These are phyloP conservation scores for Copidosoma aretas DNA, from an alignment of 2,888 invertebrate genomes.

Conservation along the genomic window DNA sequence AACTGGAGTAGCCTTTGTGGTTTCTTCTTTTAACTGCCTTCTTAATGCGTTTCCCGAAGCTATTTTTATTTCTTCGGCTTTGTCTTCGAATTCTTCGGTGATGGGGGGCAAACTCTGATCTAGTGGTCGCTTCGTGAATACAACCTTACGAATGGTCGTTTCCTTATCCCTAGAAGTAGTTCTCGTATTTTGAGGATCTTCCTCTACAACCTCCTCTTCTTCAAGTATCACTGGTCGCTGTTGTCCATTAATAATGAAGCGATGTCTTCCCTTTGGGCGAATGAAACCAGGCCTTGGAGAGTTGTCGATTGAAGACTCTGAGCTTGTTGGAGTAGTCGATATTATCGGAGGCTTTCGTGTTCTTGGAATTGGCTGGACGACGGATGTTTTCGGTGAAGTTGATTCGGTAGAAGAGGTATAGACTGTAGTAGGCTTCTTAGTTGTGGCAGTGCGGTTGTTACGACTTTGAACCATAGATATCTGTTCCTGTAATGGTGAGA, in stretches of 20 bases:
- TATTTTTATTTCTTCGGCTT: slow-evolving; percentile 61
- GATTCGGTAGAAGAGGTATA: slow-evolving; percentile 65
- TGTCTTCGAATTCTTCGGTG: slow-evolving; percentile 60
- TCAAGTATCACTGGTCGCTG: slow-evolving; percentile 52
- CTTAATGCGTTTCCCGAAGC: slow-evolving; percentile 68
- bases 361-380: slow-evolving; percentile 72
- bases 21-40: slow-evolving; percentile 69
- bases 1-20: slow-evolving; percentile 60
- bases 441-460: slow-evolving; percentile 65
- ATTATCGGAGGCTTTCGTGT: slow-evolving; percentile 61
- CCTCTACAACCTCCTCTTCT: slow-evolving; percentile 45
- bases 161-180: slow-evolving; percentile 53
- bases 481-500: slow-evolving; percentile 62
- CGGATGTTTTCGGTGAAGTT: slow-evolving; percentile 67
- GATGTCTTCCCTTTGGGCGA: slow-evolving; percentile 51
- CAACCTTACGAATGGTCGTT: slow-evolving; percentile 48
- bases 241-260: slow-evolving; percentile 56
- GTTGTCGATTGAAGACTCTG: slow-evolving; percentile 55
- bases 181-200: slow-evolving; percentile 57
- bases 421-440: slow-evolving; percentile 59
- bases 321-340: slow-evolving; percentile 57
- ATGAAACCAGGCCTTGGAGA: slow-evolving; percentile 56
- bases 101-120: slow-evolving; percentile 59
- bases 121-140: slow-evolving; percentile 56
- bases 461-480: slow-evolving; percentile 59